Evolutionary conservation across 1,140 invertebrate species (phyloP), one percentile per base, ranked within the genome.

Genomic region (Caerostris darwini): DNA sequence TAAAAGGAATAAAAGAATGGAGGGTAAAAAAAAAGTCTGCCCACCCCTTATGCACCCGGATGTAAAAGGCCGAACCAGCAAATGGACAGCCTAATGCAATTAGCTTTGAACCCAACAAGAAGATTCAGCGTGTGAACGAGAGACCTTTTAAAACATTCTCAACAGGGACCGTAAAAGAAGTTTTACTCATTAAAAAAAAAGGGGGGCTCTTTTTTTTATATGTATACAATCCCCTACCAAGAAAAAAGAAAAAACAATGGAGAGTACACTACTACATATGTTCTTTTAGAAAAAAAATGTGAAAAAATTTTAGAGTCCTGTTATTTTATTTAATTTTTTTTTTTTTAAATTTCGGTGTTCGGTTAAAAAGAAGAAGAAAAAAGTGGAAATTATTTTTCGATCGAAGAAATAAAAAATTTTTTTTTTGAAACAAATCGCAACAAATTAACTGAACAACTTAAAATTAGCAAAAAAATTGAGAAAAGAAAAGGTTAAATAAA

Each of bases 31-130:
- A 10, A 34, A 59, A 6, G 50, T 3, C 85, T 12, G 57, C 12
- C 19, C 34, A 56, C 57, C 54, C 54, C 54, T 85, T 5, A 3
- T 12, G 58, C 19, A 58, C 85, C 69, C 69, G 69, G 69, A 77
- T 77, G 69, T 77, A 61, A 53, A 67, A 53, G 54, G 61, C 53
- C 34, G 17, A 89, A 89, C 87, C 57, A 67, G 87, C 87, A 89
- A 89, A 89, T 89, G 87, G 64, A 69, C 87, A 71, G 7, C 19
- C 6, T 89, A 89, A 89, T 89, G 50, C 64, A 89, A 89, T 89
- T 89, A 89, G 58, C 64, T 89, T n/a, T 69, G 59, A 89, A 61
- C 87, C 6, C 53, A 19, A 53, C 34, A 34, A 77, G 34, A 12
- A 67, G 19, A 34, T 67, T 67, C 61, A 17, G n/a, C 6, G 61